Base-by-base conservation (phyloP, 23 tunicate species). In the Corella eumyota region DNA sequence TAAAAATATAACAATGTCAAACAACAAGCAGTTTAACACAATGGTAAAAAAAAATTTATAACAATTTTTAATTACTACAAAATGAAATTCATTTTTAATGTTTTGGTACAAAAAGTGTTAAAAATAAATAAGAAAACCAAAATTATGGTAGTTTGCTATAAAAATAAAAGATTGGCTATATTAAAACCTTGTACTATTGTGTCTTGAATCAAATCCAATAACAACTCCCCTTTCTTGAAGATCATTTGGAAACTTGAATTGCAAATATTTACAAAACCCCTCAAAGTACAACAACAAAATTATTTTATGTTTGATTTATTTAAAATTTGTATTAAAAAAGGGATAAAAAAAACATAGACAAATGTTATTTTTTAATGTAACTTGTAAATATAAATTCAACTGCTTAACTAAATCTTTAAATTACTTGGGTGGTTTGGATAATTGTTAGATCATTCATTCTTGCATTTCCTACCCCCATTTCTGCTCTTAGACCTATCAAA, bases 361-460 rank as follows among this genome's bases (percentile, higher is more conserved):
- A n/a, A n/a, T n/a, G n/a, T n/a, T n/a, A n/a, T n/a, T n/a, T n/a
- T n/a, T n/a, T 4, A n/a, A 15, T 9, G 34, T 24, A 30, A 31
- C 6, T 61, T 15, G 38, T 3, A 19, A n/a, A 19, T 19, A 51
- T 51, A n/a, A 9, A 40, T 40, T 58, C 33, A n/a, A n/a, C n/a
- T n/a, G n/a, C n/a, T n/a, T n/a, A n/a, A n/a, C n/a, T n/a, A n/a
- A n/a, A n/a, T n/a, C n/a, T n/a, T 2, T n/a, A 1, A 34, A 30
- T 38, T 53, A 88, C 98, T 69, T 92, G 98, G 19, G 93, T 83
- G 15, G 98, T 92, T 72, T 92, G 98, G 40, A 92, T 83, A 28
- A 92, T 83, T 45, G 98, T 92, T 32, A 92, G 63, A 56, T 76
- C 92, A 76, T 92, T 92, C 98, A 92, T 92, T 33, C 48, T 66